Conservation (phyloP, 2,113 vertebrate genomes). For the Osmerus mordax region DNA sequence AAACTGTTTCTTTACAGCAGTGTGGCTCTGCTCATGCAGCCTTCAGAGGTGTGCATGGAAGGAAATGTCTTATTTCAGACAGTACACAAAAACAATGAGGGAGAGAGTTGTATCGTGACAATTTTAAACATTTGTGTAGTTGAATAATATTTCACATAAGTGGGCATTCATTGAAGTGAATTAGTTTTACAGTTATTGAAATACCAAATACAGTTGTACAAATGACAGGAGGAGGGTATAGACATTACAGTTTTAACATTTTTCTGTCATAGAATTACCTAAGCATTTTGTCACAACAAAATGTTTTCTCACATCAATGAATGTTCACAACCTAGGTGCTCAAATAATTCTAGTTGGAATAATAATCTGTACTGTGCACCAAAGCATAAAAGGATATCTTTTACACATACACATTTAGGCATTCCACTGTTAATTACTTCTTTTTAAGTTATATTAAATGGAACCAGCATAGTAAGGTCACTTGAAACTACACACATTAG, state of each 20-base stretch:
- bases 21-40: too few species aligned
- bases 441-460: slow-evolving; percentile 39
- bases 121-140: too few species aligned
- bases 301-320: background rate
- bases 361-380: slow-evolving; percentile 38
- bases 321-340: slow-evolving; percentile 25
- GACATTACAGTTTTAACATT: background rate
- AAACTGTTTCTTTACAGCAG: too few species aligned
- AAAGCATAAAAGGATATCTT: slow-evolving; percentile 25
- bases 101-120: too few species aligned
- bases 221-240: too few species aligned
- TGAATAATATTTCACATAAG: too few species aligned
- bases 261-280: background rate
- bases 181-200: too few species aligned
- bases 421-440: slow-evolving; percentile 40
- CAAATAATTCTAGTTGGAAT: slow-evolving; percentile 49
- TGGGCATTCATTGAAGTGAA: too few species aligned
- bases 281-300: background rate
- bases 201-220: too few species aligned
- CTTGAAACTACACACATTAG: slow-evolving; percentile 60
- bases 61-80: slow-evolving; percentile 20
- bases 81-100: too few species aligned
- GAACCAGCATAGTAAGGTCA: slow-evolving; percentile 67
- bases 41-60: too few species aligned
- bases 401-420: slow-evolving; percentile 40